Evolutionary conservation across 2,888 invertebrate species (phyloP), one percentile per base, ranked within the genome.

Genomic region (Aspidiotus rigidus): DNA sequence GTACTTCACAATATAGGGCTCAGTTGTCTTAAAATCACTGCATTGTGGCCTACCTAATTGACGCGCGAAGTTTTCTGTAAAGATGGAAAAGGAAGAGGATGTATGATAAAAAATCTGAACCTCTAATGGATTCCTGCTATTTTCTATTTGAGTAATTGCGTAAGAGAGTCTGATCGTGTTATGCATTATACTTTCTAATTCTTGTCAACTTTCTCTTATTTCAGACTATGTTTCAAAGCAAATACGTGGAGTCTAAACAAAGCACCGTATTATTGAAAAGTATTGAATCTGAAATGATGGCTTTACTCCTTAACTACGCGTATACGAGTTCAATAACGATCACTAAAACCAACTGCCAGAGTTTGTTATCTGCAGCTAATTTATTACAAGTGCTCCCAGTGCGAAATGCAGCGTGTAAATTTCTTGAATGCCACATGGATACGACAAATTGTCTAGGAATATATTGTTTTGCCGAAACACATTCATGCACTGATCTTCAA

Each of bases 391-490:
- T 80, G 10, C 72, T 79, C 39, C 77, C 78, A 11, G 78, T 80
- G 6, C 74, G 77, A 59, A 79, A 79, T 70, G 79, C 80, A 7
- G 79, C 79, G 69, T 79, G 80, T 72, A 74, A 74, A 39, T 80
- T 79, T 71, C 74, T 80, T 69, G 77, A 79, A 71, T 74, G 76
- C 57, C 78, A 80, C 73, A 80, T 80, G 78, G 80, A 80, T 72
- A 76, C 77, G 17, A 75, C 76, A 10, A 82, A 82, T 74, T 80
- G 80, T 73, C 74, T 82, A 28, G 80, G 81, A 7, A 80, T 81
- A 62, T 80, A 81, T 75, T 79, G 80, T 72, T 79, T 82, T 74
- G 80, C 81, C 28, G 79, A 81, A 71, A 75, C 79, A 16, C 81
- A 81, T 74, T 77, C 79, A 42, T 81, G 81, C 73, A 75, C 74